Evolutionary conservation across 2,113 vertebrate genomes (phyloP), one percentile per base, ranked within the genome.

Genomic region (Acanthochromis polyacanthus): DNA sequence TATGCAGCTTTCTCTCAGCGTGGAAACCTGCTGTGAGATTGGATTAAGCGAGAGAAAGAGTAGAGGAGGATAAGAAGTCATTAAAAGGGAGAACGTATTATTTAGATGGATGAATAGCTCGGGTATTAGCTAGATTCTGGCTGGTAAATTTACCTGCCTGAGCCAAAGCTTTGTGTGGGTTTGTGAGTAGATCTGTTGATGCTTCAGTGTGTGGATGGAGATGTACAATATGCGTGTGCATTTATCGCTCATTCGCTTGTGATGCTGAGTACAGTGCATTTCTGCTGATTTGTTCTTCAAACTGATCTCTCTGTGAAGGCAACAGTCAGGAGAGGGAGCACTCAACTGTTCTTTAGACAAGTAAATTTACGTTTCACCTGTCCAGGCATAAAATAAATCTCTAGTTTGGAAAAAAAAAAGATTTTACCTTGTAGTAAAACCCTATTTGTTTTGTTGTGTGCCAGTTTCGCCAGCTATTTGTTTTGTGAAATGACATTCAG

Each of bases 211-310:
- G 51, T 48, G 32, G 9, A 14, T 73, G 19, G 67, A 63, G 48
- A 82, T 77, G 71, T 78, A 77, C 67, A 22, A 75, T 75, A 60
- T 73, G 38, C 67, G 62, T 50, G 81, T 78, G 81, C 71, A 43
- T 12, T 3, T 63, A 59, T 40, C 63, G 64, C 71, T 79, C 71
- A 82, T 71, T 88, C 71, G 80, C 69, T 74, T 85, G 71, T 81
- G 73, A 86, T 81, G 69, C 68, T 68, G 68, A 53, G 76, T 75
- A 85, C 75, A 83, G 81, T 51, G 75, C 63, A 72, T 85, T 87
- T 77, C 74, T 59, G 60, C 80, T 71, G 83, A 59, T 87, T 79
- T 83, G 76, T 84, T 91, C 84, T 82, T 89, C 78, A 85, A 89
- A 85, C 81, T 84, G 55, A 75, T 73, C 28, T 68, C 65, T 45